Evolutionary conservation across 1,140 invertebrate genomes (phyloP), one percentile per base, ranked within the genome.

Genomic region (Pseudomyrmex cubaensis): DNA sequence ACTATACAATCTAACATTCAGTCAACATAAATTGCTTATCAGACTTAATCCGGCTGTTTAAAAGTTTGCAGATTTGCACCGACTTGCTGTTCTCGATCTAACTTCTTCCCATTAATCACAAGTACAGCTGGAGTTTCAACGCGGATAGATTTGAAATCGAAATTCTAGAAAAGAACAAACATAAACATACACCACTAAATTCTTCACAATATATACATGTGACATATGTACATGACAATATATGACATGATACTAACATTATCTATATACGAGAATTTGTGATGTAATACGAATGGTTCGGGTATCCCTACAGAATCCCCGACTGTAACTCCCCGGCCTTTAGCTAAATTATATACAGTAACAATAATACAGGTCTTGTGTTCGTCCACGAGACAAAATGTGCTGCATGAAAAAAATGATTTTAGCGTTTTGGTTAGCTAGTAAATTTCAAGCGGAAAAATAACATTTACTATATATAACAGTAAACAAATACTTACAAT

Each of bases 291-390:
- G 89, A 93, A 95, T 0, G 98, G 98, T 91, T 98, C 97, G 1
- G 97, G 96, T 85, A 98, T 96, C 2, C 97, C 96, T 12, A 98
- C 96, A 50, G 96, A 96, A 94, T 98, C 97, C 1, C 97, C 98
- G 73, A 98, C 97, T 76, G 97, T 97, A 62, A 97, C 96, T 56
- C 97, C 97, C 92, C 96, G 96, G 3, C 97, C 97, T 91, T 96
- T 95, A 25, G 97, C 97, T 91, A 98, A 95, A 94, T 98, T 98
- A 93, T 98, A 98, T 50, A 98, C 95, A 0, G 96, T 97, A 56
- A 98, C 97, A 44, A 96, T 95, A 50, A 97, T 93, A 90, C 97
- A 97, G 0, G 94, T 94, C 92, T 96, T 95, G 52, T 96, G 95
- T 85, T 96, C 95, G 93, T 98, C 97, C 35, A 97, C 95, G 84